Conservation (phyloP, 2,888 invertebrate species). For the Deroplatys truncata region DNA sequence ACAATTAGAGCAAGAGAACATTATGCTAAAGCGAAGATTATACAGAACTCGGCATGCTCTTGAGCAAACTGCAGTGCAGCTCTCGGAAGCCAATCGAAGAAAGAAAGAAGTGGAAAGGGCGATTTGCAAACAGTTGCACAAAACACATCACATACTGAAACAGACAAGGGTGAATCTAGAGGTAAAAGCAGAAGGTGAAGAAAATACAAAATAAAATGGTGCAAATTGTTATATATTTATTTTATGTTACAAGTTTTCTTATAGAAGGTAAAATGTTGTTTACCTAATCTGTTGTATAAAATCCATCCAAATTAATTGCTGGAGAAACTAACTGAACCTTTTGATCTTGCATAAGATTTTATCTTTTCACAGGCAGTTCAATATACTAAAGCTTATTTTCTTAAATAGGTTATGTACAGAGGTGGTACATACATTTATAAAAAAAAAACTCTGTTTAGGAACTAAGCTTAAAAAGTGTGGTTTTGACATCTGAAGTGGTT, state of each 20-base stretch:
- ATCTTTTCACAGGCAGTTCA: too few relatives aligned
- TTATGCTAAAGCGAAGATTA: slow-evolving; percentile 64
- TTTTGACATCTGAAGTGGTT: neutral
- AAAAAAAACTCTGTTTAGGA: neutral
- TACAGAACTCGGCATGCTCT: slow-evolving; percentile 67
- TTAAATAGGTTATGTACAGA: neutral
- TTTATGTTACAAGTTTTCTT: neutral
- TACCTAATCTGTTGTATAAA: neutral
- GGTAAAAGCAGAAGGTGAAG: neutral
- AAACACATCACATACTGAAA: slow-evolving; percentile 71
- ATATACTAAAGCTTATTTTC: neutral
- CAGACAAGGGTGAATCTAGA: slow-evolving; percentile 64
- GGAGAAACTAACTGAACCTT: neutral
- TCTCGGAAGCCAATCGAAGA: slow-evolving; percentile 71
- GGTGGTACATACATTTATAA: neutral
- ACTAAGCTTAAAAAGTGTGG: neutral
- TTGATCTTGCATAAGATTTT: neutral
- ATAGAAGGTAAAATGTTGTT: neutral
- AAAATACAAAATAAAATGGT: neutral
- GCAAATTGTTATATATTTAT: neutral
- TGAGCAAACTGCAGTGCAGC: slow-evolving; percentile 70
- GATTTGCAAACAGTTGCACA: slow-evolving; percentile 74
- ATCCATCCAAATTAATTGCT: neutral
- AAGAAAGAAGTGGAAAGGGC: slow-evolving; percentile 80
- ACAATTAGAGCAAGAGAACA: slow-evolving; percentile 59